A percentile compares a stretch with the other conserved stretches of the same genome.
Conservation (phyloP, 2,113 vertebrate species). For the Rhinichthys klamathensis region DNA sequence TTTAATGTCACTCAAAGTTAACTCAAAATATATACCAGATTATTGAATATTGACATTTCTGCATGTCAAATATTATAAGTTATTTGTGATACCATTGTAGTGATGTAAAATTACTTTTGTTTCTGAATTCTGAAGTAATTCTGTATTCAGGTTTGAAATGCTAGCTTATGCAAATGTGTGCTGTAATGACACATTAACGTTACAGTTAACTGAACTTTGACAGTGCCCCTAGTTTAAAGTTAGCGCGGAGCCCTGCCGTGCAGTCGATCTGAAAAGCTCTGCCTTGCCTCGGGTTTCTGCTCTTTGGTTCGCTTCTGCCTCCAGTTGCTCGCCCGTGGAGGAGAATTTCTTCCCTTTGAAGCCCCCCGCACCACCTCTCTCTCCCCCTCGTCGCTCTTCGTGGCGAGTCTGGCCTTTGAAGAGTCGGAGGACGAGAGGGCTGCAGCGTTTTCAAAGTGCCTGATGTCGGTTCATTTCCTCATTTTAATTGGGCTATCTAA, state of each 20-base stretch:
- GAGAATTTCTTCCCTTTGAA: constrained; percentile 37
- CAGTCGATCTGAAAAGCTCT: background rate
- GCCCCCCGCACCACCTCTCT: constrained; percentile 52
- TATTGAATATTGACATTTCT: background rate
- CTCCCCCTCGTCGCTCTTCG: constrained; percentile 40
- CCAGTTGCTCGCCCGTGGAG: background rate
- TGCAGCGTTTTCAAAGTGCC: constrained; percentile 63
- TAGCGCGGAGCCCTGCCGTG: background rate
- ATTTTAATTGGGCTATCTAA: constrained; percentile 83
- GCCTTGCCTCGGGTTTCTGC: background rate
- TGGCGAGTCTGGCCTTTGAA: constrained; percentile 58
- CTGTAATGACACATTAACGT: background rate
- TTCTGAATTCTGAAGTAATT: background rate
- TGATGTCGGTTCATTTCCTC: constrained; percentile 75
- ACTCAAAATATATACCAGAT: background rate
- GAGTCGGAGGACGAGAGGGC: constrained; percentile 55
- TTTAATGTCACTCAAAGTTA: no score
- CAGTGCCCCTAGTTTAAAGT: background rate
- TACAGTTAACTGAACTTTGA: constrained; percentile 1
- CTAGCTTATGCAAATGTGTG: background rate
- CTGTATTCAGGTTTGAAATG: background rate
- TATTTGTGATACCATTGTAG: background rate
- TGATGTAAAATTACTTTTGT: background rate
- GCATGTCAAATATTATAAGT: no score
- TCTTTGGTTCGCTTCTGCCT: constrained; percentile 13